phyloP scores from a whole-genome alignment of 2,888 invertebrate genomes.

The Mimachlamys varia region DNA sequence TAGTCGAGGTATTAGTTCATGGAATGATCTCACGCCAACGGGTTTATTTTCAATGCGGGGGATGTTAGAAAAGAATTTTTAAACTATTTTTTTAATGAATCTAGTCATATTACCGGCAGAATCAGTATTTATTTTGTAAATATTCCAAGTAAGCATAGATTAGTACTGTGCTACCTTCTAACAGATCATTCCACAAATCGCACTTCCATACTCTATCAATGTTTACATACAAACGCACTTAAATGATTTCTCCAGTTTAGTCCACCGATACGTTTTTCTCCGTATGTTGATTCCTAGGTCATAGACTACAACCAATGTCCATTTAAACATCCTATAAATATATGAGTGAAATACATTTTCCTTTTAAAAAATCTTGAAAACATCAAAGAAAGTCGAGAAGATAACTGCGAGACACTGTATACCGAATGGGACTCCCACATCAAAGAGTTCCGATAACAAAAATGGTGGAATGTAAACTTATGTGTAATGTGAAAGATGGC shows the following conservation, averaged over 20 bases:
- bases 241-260: background rate
- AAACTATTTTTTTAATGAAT: background rate
- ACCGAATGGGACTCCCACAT: slow-evolving; percentile 13
- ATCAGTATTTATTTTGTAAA: background rate
- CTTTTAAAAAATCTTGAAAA: background rate
- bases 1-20: background rate
- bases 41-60: background rate
- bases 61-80: background rate
- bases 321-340: slow-evolving; percentile 12
- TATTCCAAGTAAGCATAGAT: background rate
- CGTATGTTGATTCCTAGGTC: background rate
- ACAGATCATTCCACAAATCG: background rate
- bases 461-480: slow-evolving; percentile 22
- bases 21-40: background rate
- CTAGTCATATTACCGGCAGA: background rate
- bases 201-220: background rate
- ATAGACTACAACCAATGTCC: slow-evolving; percentile 7
- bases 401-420: slow-evolving; percentile 16
- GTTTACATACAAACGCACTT: slow-evolving; percentile 18
- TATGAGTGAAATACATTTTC: background rate
- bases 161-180: background rate
- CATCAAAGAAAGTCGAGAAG: background rate
- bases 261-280: background rate
- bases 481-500: slow-evolving; percentile 9
- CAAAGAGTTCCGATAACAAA: slow-evolving; percentile 36